A percentile compares a stretch with the other conserved stretches of the same genome.
Conservation (phyloP, 64 coral and sea anemone genomes). For the Orbicella faveolata region DNA sequence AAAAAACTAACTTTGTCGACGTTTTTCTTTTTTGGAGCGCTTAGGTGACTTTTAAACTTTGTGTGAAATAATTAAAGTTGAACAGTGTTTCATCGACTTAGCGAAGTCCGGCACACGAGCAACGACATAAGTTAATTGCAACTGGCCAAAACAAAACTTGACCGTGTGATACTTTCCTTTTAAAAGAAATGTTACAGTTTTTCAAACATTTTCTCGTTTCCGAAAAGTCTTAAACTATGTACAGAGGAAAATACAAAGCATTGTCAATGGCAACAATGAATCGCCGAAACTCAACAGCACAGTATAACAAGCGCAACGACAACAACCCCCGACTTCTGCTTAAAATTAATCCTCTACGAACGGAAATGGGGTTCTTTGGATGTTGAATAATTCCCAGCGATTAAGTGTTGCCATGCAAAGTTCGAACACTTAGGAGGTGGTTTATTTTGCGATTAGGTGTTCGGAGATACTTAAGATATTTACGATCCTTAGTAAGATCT, state of each 20-base stretch:
- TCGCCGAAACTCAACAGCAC: not conserved
- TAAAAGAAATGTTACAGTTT: not conserved
- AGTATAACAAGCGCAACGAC: not conserved
- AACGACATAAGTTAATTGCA: not conserved
- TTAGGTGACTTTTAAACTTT: not conserved
- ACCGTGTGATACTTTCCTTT: not conserved
- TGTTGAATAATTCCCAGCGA: not conserved
- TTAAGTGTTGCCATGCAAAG: slow-evolving; percentile 6
- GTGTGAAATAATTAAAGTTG: slow-evolving; percentile 18
- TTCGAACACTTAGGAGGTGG: not conserved
- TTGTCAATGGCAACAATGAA: not conserved
- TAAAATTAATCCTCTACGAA: not conserved
- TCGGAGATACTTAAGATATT: not conserved
- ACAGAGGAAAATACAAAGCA: not conserved
- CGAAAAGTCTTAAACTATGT: not conserved
- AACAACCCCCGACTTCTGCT: not conserved
- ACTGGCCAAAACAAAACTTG: not conserved
- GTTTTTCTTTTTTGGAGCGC: not conserved
- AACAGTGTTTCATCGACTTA: slow-evolving; percentile 11
- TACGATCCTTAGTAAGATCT: not conserved
- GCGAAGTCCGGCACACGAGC: slow-evolving; percentile 12
- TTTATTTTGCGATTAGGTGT: not conserved
- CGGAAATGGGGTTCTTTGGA: not conserved
- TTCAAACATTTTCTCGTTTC: not conserved
- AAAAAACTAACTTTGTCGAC: slow-evolving; percentile 1